phyloP scores from a whole-genome alignment of 2,113 vertebrate species.

The Tragelaphus strepsiceros region DNA sequence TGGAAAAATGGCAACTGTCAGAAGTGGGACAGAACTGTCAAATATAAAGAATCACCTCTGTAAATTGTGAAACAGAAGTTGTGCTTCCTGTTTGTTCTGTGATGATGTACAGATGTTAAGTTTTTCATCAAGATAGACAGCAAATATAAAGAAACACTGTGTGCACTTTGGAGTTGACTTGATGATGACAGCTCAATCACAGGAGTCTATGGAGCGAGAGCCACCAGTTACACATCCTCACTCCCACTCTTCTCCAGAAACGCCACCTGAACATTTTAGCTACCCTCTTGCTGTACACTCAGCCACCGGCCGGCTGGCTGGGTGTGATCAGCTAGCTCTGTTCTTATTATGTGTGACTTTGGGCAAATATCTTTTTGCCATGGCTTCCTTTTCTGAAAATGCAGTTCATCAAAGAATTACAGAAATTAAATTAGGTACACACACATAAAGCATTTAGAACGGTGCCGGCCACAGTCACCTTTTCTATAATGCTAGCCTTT shows the following conservation, averaged over 20 bases:
- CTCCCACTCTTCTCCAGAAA: not conserved
- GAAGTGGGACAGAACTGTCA: not conserved
- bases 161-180: not conserved
- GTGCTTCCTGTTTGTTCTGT: not conserved
- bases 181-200: no score
- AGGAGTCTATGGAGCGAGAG: not conserved
- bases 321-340: not conserved
- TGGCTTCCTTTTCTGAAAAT: not conserved
- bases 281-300: not conserved
- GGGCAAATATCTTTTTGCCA: not conserved
- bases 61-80: not conserved
- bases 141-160: not conserved
- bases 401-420: not conserved
- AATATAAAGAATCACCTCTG: not conserved
- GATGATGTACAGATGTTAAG: not conserved
- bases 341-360: not conserved
- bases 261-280: no score
- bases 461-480: not conserved
- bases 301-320: not conserved
- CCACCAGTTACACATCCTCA: not conserved
- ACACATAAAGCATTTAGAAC: not conserved
- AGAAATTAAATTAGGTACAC: not conserved
- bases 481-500: not conserved
- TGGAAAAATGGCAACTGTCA: not conserved
- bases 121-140: not conserved